Percentiles rank a stretch among this genome's conserved stretches.
Conservation (phyloP, 1,140 invertebrate species). For the Bombus difficillimus region DNA sequence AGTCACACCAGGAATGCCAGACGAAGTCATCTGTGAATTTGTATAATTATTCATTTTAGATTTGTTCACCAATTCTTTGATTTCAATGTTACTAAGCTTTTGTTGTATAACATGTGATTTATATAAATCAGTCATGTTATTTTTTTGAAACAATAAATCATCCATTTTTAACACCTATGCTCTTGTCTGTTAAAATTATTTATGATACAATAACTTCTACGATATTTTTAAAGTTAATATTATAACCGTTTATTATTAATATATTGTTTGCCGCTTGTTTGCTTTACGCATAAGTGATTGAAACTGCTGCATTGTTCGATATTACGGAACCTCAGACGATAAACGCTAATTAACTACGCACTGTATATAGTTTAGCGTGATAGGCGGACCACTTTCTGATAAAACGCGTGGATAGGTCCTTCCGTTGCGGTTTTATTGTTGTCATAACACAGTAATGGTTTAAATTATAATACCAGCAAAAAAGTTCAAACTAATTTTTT, state of each 20-base stretch:
- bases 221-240: neutral
- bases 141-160: conserved; percentile 39
- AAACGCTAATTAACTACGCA: conserved; percentile 71
- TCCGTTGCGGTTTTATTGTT: conserved; percentile 74
- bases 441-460: conserved; percentile 45
- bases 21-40: conserved; percentile 93
- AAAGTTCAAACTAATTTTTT: neutral
- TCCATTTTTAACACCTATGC: conserved; percentile 56
- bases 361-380: conserved; percentile 57
- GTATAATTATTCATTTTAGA: conserved; percentile 75
- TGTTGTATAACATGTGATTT: conserved; percentile 48
- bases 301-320: conserved; percentile 45
- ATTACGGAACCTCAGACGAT: conserved; percentile 55
- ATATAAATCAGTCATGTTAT: conserved; percentile 27
- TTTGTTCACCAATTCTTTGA: conserved; percentile 68
- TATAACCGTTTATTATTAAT: neutral
- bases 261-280: neutral
- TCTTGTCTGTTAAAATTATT: neutral
- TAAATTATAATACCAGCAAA: neutral
- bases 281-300: conserved; percentile 43
- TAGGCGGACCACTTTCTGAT: conserved; percentile 67
- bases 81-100: conserved; percentile 69
- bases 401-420: conserved; percentile 70
- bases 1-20: conserved; percentile 96
- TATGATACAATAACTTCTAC: neutral